A percentile compares a stretch with the other conserved stretches of the same genome.
Conservation (phyloP, 2,113 vertebrate species). For the Apodemus sylvaticus region DNA sequence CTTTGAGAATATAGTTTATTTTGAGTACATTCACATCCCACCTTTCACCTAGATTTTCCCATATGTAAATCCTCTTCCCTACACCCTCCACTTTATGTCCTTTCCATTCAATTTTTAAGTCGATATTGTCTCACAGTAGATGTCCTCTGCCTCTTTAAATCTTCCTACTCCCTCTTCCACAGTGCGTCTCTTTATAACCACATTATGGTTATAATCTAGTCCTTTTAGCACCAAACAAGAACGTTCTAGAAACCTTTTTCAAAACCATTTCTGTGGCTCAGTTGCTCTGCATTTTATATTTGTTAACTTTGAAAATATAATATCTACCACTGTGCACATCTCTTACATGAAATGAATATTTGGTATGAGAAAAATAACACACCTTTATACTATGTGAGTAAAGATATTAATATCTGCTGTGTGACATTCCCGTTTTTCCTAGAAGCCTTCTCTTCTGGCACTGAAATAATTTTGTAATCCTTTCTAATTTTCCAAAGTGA, state of each 20-base stretch:
- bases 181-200: not conserved
- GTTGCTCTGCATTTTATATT: not conserved
- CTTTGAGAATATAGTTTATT: not conserved
- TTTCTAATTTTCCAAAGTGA: not conserved
- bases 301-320: not conserved
- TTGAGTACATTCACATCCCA: not conserved
- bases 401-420: not conserved
- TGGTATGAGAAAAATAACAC: not conserved
- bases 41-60: too few relatives aligned
- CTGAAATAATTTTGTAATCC: not conserved
- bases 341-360: not conserved
- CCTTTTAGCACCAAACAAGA: not conserved
- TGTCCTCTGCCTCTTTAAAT: not conserved
- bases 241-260: not conserved
- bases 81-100: too few relatives aligned
- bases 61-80: not conserved
- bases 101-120: not conserved
- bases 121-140: not conserved
- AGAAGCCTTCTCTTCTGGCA: not conserved
- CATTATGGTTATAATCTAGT: not conserved
- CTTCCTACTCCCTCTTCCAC: not conserved
- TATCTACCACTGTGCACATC: not conserved
- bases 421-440: not conserved
- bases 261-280: not conserved
- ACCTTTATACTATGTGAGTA: not conserved